Conservation (phyloP, 2,113 vertebrate genomes). For the Dicerorhinus sumatrensis region DNA sequence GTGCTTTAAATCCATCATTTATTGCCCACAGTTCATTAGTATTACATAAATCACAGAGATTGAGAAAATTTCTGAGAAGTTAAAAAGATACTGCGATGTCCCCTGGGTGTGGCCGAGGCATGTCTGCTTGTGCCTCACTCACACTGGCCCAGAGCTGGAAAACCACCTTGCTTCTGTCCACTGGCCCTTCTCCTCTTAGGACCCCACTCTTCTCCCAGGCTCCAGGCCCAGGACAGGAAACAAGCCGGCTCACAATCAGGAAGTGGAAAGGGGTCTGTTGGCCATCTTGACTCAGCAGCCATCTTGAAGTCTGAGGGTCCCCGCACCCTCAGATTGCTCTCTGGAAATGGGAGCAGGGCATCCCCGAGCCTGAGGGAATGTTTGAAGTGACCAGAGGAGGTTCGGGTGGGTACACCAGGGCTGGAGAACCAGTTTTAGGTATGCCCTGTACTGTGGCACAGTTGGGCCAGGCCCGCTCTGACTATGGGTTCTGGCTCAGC, state of each 20-base stretch:
- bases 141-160: conserved; percentile 60
- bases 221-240: neutral
- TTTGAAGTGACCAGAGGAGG: conserved; percentile 14
- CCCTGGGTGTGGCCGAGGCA: neutral
- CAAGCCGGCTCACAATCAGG: neutral
- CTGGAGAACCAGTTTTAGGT: neutral
- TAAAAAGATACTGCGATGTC: conserved; percentile 74
- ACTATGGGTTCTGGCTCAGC: neutral
- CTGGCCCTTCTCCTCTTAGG: neutral
- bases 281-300: neutral
- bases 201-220: neutral
- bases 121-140: neutral
- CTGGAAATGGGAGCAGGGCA: neutral
- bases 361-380: neutral
- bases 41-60: conserved; percentile 69
- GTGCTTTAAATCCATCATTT: conserved; percentile 77
- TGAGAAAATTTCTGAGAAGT: conserved; percentile 67
- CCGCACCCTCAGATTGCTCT: neutral
- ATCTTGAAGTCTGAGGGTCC: neutral
- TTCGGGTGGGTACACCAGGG: neutral
- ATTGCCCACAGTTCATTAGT: conserved; percentile 80
- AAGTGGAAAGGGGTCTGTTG: neutral
- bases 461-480: neutral
- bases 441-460: neutral
- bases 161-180: conserved; percentile 2